Conservation (phyloP, 35 echinoderm and acorn worm genomes). For the Ophiothrix spiculata region DNA sequence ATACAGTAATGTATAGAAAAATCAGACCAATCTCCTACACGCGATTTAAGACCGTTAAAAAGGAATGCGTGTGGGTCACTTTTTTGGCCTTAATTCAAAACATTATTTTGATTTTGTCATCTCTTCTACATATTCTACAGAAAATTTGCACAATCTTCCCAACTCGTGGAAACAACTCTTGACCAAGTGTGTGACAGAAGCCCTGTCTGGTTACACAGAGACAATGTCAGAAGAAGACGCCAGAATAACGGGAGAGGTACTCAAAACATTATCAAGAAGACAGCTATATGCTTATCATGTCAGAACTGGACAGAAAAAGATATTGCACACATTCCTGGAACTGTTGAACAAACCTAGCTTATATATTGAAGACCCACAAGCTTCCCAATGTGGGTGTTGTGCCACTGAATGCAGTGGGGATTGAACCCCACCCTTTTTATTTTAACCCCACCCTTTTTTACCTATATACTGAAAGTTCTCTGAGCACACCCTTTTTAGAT, state of each 20-base stretch:
- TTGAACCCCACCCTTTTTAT: not conserved
- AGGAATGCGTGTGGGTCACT: too few relatives aligned
- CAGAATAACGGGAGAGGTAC: conserved; percentile 26
- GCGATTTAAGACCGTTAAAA: too few relatives aligned
- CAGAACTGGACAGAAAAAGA: conserved; percentile 44
- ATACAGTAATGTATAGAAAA: too few relatives aligned
- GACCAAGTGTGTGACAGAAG: conserved; percentile 21
- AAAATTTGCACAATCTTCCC: conserved; percentile 51
- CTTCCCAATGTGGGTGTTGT: conserved; percentile 43
- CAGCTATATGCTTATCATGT: conserved; percentile 19
- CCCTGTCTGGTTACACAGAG: conserved; percentile 52
- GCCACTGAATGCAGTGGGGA: conserved; percentile 26
- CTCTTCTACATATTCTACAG: conserved; percentile 32
- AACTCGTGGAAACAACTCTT: conserved; percentile 58
- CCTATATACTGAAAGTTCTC: too few relatives aligned
- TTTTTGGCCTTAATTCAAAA: too few relatives aligned
- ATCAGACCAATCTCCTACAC: too few relatives aligned
- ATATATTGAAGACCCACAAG: conserved; percentile 30
- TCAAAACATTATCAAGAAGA: conserved; percentile 9
- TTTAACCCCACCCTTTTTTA: too few relatives aligned
- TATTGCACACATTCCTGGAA: conserved; percentile 18
- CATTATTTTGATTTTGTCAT: not conserved
- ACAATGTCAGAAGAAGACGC: conserved; percentile 43
- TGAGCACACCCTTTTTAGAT: too few relatives aligned
- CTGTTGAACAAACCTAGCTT: conserved; percentile 43